Evolutionary conservation across 2,888 invertebrate genomes (phyloP), one percentile per base, ranked within the genome.

Genomic region (Margaritifera margaritifera): DNA sequence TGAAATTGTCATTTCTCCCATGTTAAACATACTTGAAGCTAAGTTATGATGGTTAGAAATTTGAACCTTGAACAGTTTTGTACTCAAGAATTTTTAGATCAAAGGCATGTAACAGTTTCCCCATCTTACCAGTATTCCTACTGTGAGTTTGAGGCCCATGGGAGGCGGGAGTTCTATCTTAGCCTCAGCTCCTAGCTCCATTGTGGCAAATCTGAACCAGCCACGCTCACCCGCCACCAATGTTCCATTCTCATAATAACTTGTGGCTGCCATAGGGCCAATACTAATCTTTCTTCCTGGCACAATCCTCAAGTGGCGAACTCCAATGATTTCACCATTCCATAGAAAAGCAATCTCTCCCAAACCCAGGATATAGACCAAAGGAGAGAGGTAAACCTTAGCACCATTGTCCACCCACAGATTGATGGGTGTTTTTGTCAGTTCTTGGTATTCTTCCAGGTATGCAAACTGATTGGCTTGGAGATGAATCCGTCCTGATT

Each of bases 291-390:
- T 74, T 25, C 83, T 62, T 11, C 82, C 83, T 2, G 84, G 83
- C 1, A 83, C 79, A 52, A 85, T 83, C 31, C 84, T 77, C 65
- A 85, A 61, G 58, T 84, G 82, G 6, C 77, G 70, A 1, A 83
- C 82, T 52, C 81, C 80, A n/a, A 85, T 76, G 51, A 84, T 74
- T 66, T 84, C 84, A 22, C 83, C 82, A 67, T 82, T 74, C 83
- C 83, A 85, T 54, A 74, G 74, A n/a, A 85, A 73, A 20, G 85
- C 85, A 24, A 81, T 77, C 64, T 83, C 78, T 52, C 85, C 85
- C 18, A 59, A 56, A 11, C 85, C 85, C 11, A 84, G 72, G 27
- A 85, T 83, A 66, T 85, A 84, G 22, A 83, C 78, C 3, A 82
- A 69, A 4, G 79, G 72, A 1, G 84, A 81, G 24, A 85, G 70